Base-by-base conservation (phyloP, 2,888 invertebrate species). In the Lycia hirtaria region DNA sequence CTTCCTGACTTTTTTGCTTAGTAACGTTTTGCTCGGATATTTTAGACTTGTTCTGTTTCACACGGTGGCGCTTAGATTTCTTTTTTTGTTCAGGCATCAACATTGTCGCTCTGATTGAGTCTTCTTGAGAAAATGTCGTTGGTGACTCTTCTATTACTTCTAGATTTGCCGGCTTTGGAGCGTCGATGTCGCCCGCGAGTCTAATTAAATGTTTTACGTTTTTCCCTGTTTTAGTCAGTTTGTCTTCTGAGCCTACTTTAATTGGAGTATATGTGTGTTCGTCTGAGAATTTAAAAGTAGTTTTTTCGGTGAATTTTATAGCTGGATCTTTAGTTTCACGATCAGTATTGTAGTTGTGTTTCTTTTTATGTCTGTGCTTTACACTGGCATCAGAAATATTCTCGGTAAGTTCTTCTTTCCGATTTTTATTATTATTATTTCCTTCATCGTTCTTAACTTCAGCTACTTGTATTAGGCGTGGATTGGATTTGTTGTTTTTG, bases 401-500 rank as follows among this genome's bases (percentile, higher is more conserved):
- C 7, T 37, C 4, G 10, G 6, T 7, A 19, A 32, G 14, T 9
- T 15, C 7, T 4, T 1, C 12, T 12, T 1, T 17, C 17, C n/a
- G 10, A 4, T 24, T 7, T 9, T 5, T 38, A 4, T 28, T 30
- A 1, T 30, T 20, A 6, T 43, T 26, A 2, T 43, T 9, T 28
- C n/a, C 17, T 10, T 9, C 3, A n/a, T 37, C 47, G n/a, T 22
- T 35, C 0, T 26, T 24, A 14, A 41, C 41, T 48, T 55, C 40
- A 4, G 19, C 33, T 0, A 48, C 48, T 43, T 55, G 30, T 3
- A 55, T 5, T 10, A 35, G 2, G 4, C 19, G 5, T 1, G 54
- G 33, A 4, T 50, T 30, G 3, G n/a, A 15, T n/a, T 50, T 28
- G n/a, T 49, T 14, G 17, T 32, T 44, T 12, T 50, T 43, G 10